phyloP scores from a whole-genome alignment of 2,888 invertebrate genomes.

The Acanthosepion lycidas region DNA sequence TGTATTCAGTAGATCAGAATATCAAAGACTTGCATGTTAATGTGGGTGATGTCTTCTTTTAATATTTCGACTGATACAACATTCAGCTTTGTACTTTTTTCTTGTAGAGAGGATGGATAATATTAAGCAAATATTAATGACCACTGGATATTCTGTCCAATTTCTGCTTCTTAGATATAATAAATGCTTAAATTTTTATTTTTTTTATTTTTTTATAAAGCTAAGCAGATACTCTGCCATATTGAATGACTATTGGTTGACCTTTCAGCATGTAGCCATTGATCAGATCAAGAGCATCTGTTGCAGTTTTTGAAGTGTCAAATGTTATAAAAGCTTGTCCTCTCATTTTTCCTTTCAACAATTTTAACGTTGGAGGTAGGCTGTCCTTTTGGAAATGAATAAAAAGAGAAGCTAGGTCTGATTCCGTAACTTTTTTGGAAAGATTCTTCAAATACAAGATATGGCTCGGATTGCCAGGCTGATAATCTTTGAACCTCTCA shows the following conservation, averaged over 20 bases:
- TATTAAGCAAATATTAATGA: too few species aligned
- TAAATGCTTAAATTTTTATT: too few species aligned
- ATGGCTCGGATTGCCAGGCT: conserved; percentile 65
- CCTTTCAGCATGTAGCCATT: conserved; percentile 69
- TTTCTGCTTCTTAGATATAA: too few species aligned
- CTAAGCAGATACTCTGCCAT: conserved; percentile 60
- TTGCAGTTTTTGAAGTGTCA: conserved; percentile 55
- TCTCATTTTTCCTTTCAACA: conserved; percentile 69
- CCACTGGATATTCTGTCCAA: too few species aligned
- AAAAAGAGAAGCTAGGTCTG: conserved; percentile 68
- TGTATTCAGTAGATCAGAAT: too few species aligned
- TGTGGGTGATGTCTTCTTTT: too few species aligned
- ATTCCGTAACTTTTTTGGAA: conserved; percentile 61
- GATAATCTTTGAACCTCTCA: conserved; percentile 66
- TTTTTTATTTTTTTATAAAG: too few species aligned
- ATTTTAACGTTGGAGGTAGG: conserved; percentile 55
- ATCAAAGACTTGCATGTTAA: too few species aligned
- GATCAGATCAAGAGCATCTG: conserved; percentile 60
- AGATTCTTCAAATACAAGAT: conserved; percentile 71
- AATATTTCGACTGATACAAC: too few species aligned
- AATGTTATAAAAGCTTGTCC: conserved; percentile 73
- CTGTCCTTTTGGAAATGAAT: conserved; percentile 60
- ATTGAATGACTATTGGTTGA: conserved; percentile 69
- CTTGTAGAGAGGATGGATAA: too few species aligned
- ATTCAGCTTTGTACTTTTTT: too few species aligned